Percentiles rank a stretch among this genome's conserved stretches.
Evolutionary conservation across 2,113 vertebrate genomes (phyloP).

Genomic region (Lynx canadensis): DNA sequence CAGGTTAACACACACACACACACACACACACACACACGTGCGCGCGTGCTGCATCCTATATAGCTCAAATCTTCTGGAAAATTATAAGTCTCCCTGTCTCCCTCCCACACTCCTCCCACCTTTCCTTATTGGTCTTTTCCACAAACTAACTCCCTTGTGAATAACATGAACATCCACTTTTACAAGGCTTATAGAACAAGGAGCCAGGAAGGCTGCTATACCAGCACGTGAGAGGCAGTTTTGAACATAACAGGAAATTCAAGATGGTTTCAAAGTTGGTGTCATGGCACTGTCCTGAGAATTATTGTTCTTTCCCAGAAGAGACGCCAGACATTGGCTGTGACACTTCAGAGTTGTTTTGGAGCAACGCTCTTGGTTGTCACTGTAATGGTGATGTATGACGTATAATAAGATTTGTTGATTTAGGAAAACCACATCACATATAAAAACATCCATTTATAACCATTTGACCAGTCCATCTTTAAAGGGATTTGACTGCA

Average conservation of each 20-base stretch:
- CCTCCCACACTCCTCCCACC: neutral
- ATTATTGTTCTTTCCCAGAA: slow-evolving; percentile 46
- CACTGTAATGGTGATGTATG: slow-evolving; percentile 39
- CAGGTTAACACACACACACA: neutral
- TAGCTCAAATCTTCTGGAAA: slow-evolving; percentile 7
- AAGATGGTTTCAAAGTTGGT: slow-evolving; percentile 42
- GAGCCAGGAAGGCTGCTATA: neutral
- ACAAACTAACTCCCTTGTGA: neutral
- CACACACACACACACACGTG: neutral
- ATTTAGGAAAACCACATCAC: slow-evolving; percentile 60
- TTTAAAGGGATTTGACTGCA: slow-evolving; percentile 59
- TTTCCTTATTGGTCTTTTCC: neutral
- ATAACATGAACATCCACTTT: neutral
- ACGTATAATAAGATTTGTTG: slow-evolving; percentile 64
- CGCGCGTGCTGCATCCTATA: neutral
- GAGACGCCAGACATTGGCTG: neutral
- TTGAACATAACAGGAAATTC: slow-evolving; percentile 30
- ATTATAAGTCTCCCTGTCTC: neutral
- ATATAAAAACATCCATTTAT: slow-evolving; percentile 66
- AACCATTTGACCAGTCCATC: slow-evolving; percentile 55
- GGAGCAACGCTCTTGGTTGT: neutral
- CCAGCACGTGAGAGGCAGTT: neutral
- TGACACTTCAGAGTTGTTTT: slow-evolving; percentile 48
- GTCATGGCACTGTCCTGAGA: neutral
- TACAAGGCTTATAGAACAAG: neutral